These are phyloP conservation scores for Trichonephila clavipes DNA, from an alignment of 1,140 invertebrate species.

Conservation along the genomic window DNA sequence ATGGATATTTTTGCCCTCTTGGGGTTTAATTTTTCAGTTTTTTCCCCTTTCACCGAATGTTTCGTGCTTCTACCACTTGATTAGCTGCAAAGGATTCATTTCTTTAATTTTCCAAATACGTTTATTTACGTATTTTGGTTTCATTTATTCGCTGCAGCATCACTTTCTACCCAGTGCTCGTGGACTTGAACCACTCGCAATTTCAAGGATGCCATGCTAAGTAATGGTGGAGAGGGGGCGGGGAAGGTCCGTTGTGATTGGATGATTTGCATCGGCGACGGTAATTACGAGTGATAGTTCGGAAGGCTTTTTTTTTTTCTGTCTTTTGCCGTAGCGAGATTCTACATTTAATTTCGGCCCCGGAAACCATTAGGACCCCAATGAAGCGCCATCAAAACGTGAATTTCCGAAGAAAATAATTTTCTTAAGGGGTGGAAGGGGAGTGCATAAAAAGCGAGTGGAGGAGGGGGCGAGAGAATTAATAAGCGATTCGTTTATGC, in stretches of 20 bases:
- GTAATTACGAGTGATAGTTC: background rate
- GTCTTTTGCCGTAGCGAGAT: background rate
- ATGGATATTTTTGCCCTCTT: no score
- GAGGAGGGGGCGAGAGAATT: background rate
- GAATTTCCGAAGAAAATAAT: background rate
- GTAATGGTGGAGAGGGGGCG: background rate
- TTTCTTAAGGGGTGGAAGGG: background rate
- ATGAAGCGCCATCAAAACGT: no score
- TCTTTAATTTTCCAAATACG: no score
- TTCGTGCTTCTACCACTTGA: no score
- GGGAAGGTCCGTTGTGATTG: background rate
- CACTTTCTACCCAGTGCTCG: no score
- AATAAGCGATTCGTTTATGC: constrained; percentile 22
- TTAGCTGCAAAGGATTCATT: no score
- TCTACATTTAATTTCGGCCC: background rate
- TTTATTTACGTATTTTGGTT: no score
- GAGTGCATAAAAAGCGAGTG: background rate
- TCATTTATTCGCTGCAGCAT: no score
- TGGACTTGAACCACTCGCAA: background rate
- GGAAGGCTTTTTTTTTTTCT: background rate
- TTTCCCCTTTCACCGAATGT: no score
- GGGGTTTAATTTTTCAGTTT: no score
- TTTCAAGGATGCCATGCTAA: background rate
- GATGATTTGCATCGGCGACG: background rate
- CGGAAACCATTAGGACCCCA: background rate